Conservation (phyloP, 2,797 vertebrate genomes). For the Galagoides demidoff region DNA sequence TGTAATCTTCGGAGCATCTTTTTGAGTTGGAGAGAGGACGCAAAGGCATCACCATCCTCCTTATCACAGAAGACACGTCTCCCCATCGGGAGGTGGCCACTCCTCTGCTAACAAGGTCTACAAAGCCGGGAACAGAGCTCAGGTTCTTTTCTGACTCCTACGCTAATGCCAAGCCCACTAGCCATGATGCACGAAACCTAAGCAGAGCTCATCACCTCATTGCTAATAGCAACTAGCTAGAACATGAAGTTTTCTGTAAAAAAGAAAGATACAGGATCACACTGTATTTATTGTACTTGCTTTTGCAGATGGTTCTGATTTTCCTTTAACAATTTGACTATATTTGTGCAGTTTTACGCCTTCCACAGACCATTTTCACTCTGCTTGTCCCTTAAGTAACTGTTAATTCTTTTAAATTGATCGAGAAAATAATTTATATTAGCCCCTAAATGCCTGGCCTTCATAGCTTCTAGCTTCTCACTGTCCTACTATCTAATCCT, state of each 20-base stretch:
- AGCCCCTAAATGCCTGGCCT: not conserved
- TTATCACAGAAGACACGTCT: not conserved
- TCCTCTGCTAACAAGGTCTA: not conserved
- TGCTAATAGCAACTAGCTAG: constrained; percentile 11
- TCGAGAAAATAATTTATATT: constrained; percentile 18
- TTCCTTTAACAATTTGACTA: not conserved
- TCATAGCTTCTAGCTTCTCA: not conserved
- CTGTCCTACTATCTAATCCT: not conserved
- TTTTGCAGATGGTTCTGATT: constrained; percentile 42
- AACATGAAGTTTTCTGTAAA: not conserved
- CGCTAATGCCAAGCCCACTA: not conserved
- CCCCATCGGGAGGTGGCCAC: not conserved
- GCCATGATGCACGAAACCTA: not conserved
- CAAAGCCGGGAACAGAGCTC: not conserved
- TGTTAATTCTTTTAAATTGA: not conserved
- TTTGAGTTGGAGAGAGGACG: not conserved
- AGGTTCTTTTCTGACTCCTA: not conserved
- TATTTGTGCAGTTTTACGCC: not conserved
- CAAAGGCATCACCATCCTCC: not conserved
- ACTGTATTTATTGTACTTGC: not conserved
- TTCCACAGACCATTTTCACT: not conserved
- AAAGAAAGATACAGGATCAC: constrained; percentile 15
- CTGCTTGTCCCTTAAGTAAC: constrained; percentile 29
- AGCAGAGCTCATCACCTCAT: not conserved
- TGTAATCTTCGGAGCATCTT: not conserved